A percentile compares a stretch with the other conserved stretches of the same genome.
Conservation (phyloP, 1,140 invertebrate genomes). For the Danaus melanippus region DNA sequence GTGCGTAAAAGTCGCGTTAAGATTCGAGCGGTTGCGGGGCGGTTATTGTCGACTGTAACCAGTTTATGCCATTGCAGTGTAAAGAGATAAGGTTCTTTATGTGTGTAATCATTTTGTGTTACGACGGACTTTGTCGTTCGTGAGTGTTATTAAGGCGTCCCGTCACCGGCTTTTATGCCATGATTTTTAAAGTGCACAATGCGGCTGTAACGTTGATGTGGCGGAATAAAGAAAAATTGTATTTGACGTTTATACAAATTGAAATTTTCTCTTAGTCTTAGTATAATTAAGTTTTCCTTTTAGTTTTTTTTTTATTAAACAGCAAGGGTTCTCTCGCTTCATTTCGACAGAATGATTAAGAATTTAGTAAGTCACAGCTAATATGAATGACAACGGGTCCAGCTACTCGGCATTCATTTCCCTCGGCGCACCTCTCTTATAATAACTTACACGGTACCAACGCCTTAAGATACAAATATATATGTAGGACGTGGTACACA, state of each 20-base stretch:
- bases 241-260: too few species aligned
- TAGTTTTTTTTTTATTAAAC: too few species aligned
- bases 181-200: conserved; percentile 37
- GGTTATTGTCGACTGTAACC: conserved; percentile 59
- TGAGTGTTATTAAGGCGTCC: conserved; percentile 62
- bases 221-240: conserved; percentile 3
- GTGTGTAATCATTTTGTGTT: conserved; percentile 68
- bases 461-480: conserved; percentile 55
- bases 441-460: conserved; percentile 67
- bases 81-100: conserved; percentile 69
- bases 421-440: conserved; percentile 69
- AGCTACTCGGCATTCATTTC: conserved; percentile 71
- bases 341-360: conserved; percentile 59
- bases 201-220: conserved; percentile 14
- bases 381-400: conserved; percentile 70
- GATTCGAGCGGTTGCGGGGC: conserved; percentile 59
- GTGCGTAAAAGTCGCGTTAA: conserved; percentile 67
- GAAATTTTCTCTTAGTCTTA: too few species aligned
- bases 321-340: conserved; percentile 8
- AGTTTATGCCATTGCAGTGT: conserved; percentile 61
- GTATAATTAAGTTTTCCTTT: too few species aligned
- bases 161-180: conserved; percentile 35
- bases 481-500: conserved; percentile 32
- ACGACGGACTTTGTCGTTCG: conserved; percentile 54
- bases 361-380: conserved; percentile 68